Base-by-base conservation (phyloP, 53 echinoderm and acorn worm species). In the Paracentrotus lividus region DNA sequence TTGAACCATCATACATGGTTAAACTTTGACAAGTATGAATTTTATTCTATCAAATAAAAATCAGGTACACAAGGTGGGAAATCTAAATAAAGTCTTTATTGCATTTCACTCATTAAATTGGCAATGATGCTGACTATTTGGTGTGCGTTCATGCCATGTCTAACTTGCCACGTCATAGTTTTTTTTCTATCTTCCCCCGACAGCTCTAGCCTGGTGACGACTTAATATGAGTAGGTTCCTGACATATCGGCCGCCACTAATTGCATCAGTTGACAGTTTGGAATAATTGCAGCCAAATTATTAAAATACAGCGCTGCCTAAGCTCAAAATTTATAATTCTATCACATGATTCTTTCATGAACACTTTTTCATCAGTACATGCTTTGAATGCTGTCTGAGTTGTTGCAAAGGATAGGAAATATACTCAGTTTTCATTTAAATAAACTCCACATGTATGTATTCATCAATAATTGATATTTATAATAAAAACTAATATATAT, bases 221-320 rank as follows among this genome's bases (percentile, higher is more conserved):
- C 24, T 78, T 78, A 45, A 47, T 78, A 78, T 78, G 81, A 78
- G 81, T 47, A 78, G 81, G n/a, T 78, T 78, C 81, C 81, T 78
- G 81, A 78, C 81, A 47, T 78, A 45, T 24, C 44, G 47, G 47
- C 47, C 18, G 45, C 81, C 81, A 78, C 81, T 78, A 78, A 78
- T 78, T 78, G 81, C 81, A 78, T 78, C 81, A 78, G 81, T 78
- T 78, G 81, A 78, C 81, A 78, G 81, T 24, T 24, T 24, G 0
- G 81, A 78, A 78, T 45, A 78, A 78, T 78, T 78, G 81, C 81
- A 23, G 81, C 81, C 43, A 78, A 78, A 78, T 78, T 47, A 78
- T 47, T 78, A 78, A 45, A 45, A 78, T 78, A 18, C 38, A 5
- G 20, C 2, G 69, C 47, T 78, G 43, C 23, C 81, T 47, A 45